These are phyloP conservation scores for Triplophysa bombifrons DNA, from an alignment of 2,797 vertebrate species.

Conservation along the genomic window DNA sequence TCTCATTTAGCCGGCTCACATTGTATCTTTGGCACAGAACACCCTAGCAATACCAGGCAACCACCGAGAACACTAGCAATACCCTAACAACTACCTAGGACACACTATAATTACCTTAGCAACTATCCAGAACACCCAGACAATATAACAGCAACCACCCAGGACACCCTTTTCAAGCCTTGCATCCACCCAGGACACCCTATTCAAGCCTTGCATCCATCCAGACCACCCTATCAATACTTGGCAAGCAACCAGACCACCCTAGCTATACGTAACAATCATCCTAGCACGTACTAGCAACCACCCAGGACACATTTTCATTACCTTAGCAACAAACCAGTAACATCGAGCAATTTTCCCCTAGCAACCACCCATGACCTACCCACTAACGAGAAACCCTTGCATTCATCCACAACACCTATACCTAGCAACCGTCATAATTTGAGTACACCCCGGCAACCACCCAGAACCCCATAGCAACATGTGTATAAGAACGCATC, in stretches of 20 bases:
- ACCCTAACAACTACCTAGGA: neutral
- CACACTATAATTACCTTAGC: neutral
- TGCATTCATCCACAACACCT: too few species aligned
- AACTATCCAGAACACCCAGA: neutral
- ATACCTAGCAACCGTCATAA: neutral
- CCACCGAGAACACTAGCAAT: neutral
- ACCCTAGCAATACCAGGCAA: neutral
- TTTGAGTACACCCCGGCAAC: neutral
- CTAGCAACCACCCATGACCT: too few species aligned
- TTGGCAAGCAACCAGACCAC: neutral
- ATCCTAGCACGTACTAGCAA: neutral
- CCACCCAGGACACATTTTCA: too few species aligned
- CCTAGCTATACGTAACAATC: too few species aligned
- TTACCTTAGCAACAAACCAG: neutral
- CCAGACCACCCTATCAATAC: too few species aligned
- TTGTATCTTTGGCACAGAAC: neutral
- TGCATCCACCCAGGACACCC: neutral
- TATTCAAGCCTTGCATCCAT: neutral
- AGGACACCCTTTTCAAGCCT: neutral
- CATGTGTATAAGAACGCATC: neutral
- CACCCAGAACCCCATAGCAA: neutral
- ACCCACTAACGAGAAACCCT: too few species aligned
- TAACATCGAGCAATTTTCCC: neutral
- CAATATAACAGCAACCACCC: too few species aligned
- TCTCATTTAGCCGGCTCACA: neutral